Evolutionary conservation across 37 sponge, comb jelly and placozoan species (phyloP).

Genomic region (Beroe forskalii): DNA sequence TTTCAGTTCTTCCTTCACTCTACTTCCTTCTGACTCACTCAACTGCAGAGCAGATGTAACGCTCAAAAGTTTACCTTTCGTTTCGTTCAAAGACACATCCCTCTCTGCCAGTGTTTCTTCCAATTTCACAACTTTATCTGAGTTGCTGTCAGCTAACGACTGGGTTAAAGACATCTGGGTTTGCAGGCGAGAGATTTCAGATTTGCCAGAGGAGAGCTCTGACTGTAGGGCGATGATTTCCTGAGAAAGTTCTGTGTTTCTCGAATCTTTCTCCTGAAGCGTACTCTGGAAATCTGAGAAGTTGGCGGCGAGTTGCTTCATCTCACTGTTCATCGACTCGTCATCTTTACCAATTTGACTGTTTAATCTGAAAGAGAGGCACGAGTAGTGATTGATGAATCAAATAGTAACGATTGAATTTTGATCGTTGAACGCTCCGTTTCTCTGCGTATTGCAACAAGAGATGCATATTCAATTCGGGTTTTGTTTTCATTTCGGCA

Average conservation of each 20-base stretch:
- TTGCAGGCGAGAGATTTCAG: background rate
- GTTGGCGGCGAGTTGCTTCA: conserved; percentile 46
- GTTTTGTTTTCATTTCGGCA: background rate
- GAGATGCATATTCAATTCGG: too few relatives aligned
- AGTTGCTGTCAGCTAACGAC: background rate
- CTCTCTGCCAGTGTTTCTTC: background rate
- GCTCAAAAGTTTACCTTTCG: background rate
- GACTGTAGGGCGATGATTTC: background rate
- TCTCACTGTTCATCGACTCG: background rate
- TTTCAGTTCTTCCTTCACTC: background rate
- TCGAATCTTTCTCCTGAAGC: conserved; percentile 13
- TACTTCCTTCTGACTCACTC: background rate
- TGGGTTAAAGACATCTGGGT: background rate
- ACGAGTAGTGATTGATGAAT: too few relatives aligned
- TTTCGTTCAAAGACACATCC: background rate
- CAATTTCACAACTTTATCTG: background rate
- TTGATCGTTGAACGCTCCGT: too few relatives aligned
- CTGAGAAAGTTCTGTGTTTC: conserved; percentile 4
- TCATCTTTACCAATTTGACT: conserved; percentile 42
- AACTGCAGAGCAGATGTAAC: background rate
- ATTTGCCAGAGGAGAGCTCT: background rate
- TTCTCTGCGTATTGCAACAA: too few relatives aligned
- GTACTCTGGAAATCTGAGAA: conserved; percentile 31
- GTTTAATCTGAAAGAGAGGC: conserved; percentile 35
- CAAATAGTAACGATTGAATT: too few relatives aligned